Percentiles rank a stretch among this genome's conserved stretches.
These are phyloP conservation scores for Typhlomys cinereus DNA, from an alignment of 2,113 vertebrate genomes.

Conservation along the genomic window DNA sequence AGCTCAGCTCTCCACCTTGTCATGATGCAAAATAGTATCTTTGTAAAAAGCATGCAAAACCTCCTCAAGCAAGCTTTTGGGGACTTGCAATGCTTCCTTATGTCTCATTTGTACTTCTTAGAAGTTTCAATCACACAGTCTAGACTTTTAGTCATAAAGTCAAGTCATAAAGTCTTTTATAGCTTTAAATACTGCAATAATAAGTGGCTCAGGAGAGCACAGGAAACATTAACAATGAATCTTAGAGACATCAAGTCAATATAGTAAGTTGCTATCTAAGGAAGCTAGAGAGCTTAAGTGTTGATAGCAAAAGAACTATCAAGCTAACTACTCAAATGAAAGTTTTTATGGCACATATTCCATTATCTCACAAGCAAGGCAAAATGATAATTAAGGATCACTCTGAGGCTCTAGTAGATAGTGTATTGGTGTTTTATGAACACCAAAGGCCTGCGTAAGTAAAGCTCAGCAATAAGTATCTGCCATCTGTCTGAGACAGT, in stretches of 20 bases:
- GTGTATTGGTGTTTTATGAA: neutral
- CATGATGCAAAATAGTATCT: neutral
- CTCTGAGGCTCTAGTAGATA: neutral
- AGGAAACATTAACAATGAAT: neutral
- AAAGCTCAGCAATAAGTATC: slow-evolving; percentile 7
- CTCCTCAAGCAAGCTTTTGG: neutral
- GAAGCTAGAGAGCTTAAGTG: slow-evolving; percentile 25
- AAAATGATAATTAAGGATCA: neutral
- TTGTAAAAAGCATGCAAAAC: neutral
- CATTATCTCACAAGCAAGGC: neutral
- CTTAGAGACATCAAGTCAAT: slow-evolving; percentile 42
- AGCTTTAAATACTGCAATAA: slow-evolving; percentile 2
- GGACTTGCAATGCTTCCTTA: neutral
- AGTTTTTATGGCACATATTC: neutral
- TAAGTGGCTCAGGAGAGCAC: neutral
- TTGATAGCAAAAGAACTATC: slow-evolving; percentile 9
- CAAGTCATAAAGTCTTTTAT: slow-evolving; percentile 26
- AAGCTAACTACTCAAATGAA: neutral
- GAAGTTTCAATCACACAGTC: neutral
- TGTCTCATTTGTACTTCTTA: slow-evolving; percentile 19
- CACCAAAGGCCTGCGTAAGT: neutral
- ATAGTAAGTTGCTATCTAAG: neutral
- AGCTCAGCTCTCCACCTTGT: neutral
- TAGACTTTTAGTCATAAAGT: too few species aligned
- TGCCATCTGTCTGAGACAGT: neutral